Evolutionary conservation across 1,140 invertebrate genomes (phyloP).

Genomic region (Conus betulinus): DNA sequence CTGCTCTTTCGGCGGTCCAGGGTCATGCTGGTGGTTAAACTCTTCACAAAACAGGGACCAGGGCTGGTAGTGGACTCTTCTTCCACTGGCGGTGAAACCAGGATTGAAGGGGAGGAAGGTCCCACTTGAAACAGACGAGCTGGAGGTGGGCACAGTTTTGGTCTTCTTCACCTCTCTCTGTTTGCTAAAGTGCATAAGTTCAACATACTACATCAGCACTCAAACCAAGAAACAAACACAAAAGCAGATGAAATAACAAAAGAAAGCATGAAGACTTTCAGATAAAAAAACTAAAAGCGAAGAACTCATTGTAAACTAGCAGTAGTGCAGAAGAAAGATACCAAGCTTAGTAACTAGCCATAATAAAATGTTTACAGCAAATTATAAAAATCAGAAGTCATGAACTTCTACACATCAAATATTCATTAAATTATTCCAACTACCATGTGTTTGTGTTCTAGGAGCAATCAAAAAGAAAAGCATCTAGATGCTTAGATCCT

Average conservation of each 20-base stretch:
- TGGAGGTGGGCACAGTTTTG: slow-evolving; percentile 60
- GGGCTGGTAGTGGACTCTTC: slow-evolving; percentile 35
- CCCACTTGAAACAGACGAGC: slow-evolving; percentile 46
- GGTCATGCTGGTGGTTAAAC: slow-evolving; percentile 66
- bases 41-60: slow-evolving; percentile 62
- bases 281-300: not conserved
- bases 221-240: not conserved
- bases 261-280: not conserved
- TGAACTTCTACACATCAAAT: too few species aligned
- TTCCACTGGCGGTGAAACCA: slow-evolving; percentile 40
- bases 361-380: too few species aligned
- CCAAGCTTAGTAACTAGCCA: too few species aligned
- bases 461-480: too few species aligned
- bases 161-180: slow-evolving; percentile 67
- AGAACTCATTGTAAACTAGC: not conserved
- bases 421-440: too few species aligned
- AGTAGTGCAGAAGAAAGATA: too few species aligned
- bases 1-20: slow-evolving; percentile 58
- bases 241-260: not conserved
- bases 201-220: not conserved
- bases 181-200: slow-evolving; percentile 50
- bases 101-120: slow-evolving; percentile 35
- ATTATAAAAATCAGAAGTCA: too few species aligned
- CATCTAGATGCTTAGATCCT: too few species aligned
- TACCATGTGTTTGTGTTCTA: too few species aligned